Evolutionary conservation across 2,113 vertebrate genomes (phyloP).

Genomic region (Trinectes maculatus): DNA sequence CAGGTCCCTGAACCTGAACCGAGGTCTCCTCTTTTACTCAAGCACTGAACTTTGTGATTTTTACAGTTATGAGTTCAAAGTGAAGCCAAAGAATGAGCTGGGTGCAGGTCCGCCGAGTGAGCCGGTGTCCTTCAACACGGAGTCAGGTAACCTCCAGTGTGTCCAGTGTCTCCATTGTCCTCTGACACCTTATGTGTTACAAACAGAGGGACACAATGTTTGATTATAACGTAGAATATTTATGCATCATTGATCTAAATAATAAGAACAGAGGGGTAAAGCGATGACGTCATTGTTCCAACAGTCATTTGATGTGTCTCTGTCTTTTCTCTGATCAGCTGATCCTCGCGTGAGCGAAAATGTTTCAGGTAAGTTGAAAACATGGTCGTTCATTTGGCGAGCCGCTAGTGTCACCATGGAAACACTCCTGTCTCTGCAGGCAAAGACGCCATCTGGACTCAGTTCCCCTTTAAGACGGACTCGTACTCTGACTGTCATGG

Average conservation of each 20-base stretch:
- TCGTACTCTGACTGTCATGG: conserved; percentile 93
- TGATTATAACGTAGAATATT: too few species aligned
- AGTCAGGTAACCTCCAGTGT: conserved; percentile 96
- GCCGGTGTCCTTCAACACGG: conserved; percentile 90
- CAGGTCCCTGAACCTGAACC: too few species aligned
- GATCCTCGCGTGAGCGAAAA: conserved; percentile 94
- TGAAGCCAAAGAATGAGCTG: conserved; percentile 91
- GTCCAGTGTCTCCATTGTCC: too few species aligned
- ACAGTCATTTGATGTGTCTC: background rate
- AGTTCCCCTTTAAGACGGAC: conserved; percentile 91
- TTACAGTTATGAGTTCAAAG: conserved; percentile 91
- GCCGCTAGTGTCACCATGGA: background rate
- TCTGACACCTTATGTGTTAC: too few species aligned
- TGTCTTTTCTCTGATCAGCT: conserved; percentile 71
- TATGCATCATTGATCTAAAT: too few species aligned
- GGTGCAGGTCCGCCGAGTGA: conserved; percentile 90
- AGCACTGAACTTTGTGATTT: background rate
- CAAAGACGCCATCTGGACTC: conserved; percentile 97
- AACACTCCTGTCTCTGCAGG: conserved; percentile 70
- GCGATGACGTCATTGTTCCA: background rate
- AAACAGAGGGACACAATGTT: too few species aligned
- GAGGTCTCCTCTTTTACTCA: too few species aligned
- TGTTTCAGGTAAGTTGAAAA: conserved; percentile 85
- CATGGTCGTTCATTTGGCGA: fast-evolving
- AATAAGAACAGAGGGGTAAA: too few species aligned